These are phyloP conservation scores for Gnathonemus longibarbis DNA, from an alignment of 2,113 vertebrate genomes.

Conservation along the genomic window DNA sequence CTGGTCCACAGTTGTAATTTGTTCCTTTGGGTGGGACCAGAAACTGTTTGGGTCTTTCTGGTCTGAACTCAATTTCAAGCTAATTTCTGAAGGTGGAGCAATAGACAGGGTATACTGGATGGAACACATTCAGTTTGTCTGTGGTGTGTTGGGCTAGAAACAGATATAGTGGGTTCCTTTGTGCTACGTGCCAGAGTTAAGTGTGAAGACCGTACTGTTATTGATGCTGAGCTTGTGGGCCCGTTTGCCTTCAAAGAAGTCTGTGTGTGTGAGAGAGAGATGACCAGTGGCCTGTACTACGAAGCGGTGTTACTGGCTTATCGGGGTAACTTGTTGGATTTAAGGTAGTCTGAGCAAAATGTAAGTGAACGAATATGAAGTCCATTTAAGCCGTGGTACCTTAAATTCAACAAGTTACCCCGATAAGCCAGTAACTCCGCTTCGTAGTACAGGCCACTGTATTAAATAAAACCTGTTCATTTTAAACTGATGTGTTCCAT, in stretches of 20 bases:
- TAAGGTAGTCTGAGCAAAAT: too few relatives aligned
- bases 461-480: neutral
- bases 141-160: neutral
- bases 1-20: slow-evolving; percentile 9
- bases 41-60: neutral
- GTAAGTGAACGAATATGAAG: too few relatives aligned
- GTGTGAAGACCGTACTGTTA: neutral
- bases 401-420: too few relatives aligned
- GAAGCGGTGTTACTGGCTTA: too few relatives aligned
- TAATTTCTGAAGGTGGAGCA: neutral
- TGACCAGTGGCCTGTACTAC: neutral
- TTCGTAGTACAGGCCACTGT: neutral
- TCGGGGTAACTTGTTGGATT: too few relatives aligned
- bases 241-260: neutral
- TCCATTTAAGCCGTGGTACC: too few relatives aligned
- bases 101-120: neutral
- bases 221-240: neutral
- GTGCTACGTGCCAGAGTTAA: neutral
- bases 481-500: neutral
- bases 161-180: neutral
- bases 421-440: too few relatives aligned
- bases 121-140: neutral
- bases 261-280: neutral
- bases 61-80: neutral
- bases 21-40: slow-evolving; percentile 5